Evolutionary conservation across 2,797 vertebrate genomes (phyloP), one percentile per base, ranked within the genome.

Genomic region (Malurus splendens): DNA sequence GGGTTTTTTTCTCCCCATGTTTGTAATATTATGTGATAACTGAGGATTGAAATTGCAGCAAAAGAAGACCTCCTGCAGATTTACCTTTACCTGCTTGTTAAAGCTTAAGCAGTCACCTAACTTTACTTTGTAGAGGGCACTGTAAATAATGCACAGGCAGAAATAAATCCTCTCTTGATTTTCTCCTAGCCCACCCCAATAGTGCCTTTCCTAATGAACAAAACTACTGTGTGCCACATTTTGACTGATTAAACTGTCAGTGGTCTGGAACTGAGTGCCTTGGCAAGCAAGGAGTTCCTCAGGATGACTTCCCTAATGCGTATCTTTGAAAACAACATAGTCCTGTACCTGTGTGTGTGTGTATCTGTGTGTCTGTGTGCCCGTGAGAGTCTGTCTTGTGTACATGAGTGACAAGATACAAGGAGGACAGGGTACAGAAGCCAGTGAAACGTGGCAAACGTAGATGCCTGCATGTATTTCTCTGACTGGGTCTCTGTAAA

Each of bases 101-200:
- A 92, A 78, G 74, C 86, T 89, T 86, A 89, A 89, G 36, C 86
- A 83, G 65, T 59, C 73, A 78, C 87, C 80, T 89, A 97, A 97
- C 95, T 97, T 96, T 89, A 86, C 87, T 95, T 85, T 72, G 75
- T 70, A 87, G 94, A 96, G 75, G 86, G 50, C 45, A 17, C 59
- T 91, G 52, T 90, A 91, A 93, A 96, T 94, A 87, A 93, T 89
- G 50, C 81, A 84, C 36, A 44, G 23, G 61, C 55, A 92, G 41
- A 92, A 93, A 88, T 47, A 50, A 81, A 72, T 61, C 10, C 28
- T 68, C n/a, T 91, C 32, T 86, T 86, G 38, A 14, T 82, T 81
- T 79, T 42, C 52, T 82, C 8, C 9, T 39, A 52, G 32, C 20
- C 18, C 39, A 57, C 64, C 28, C 30, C 18, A 19, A 1, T 1